Evolutionary conservation across 1,140 invertebrate species (phyloP).

Genomic region (Callitettix versicolor): DNA sequence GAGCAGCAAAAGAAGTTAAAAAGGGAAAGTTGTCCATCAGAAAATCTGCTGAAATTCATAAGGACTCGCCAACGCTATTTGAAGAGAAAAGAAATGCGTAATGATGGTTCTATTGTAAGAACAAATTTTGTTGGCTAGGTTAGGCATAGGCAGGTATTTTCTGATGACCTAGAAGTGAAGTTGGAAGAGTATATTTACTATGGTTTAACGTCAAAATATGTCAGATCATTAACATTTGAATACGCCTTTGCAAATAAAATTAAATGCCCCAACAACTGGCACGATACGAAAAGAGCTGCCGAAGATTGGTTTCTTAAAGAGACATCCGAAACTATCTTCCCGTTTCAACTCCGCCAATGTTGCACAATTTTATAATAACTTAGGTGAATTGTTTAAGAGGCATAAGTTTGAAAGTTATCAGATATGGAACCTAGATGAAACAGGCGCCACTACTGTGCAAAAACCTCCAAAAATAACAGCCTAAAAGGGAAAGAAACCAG

Average conservation of each 20-base stretch:
- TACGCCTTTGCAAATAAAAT: slow-evolving; percentile 1
- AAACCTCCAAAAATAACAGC: slow-evolving; percentile 28
- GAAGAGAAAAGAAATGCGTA: too few relatives aligned
- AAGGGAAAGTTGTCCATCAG: too few relatives aligned
- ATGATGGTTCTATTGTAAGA: too few relatives aligned
- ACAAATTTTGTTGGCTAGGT: too few relatives aligned
- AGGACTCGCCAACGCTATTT: too few relatives aligned
- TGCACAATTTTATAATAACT: slow-evolving; percentile 1
- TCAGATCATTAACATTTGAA: slow-evolving; percentile 1
- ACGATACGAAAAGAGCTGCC: neutral
- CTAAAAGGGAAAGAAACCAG: slow-evolving; percentile 25
- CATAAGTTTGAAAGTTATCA: slow-evolving; percentile 28
- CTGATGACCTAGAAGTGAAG: neutral
- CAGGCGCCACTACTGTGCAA: slow-evolving; percentile 31
- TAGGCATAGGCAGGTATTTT: neutral
- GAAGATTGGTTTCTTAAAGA: slow-evolving; percentile 5
- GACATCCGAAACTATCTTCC: slow-evolving; percentile 2
- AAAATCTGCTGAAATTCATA: too few relatives aligned
- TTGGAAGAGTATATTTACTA: slow-evolving; percentile 3
- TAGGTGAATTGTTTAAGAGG: neutral
- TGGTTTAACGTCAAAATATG: neutral
- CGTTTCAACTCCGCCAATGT: neutral
- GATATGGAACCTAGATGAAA: slow-evolving; percentile 35
- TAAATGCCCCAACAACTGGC: neutral
- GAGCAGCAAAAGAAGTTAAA: too few relatives aligned